phyloP scores from a whole-genome alignment of 2,113 vertebrate species.

The Nyctibius bracteatus region DNA sequence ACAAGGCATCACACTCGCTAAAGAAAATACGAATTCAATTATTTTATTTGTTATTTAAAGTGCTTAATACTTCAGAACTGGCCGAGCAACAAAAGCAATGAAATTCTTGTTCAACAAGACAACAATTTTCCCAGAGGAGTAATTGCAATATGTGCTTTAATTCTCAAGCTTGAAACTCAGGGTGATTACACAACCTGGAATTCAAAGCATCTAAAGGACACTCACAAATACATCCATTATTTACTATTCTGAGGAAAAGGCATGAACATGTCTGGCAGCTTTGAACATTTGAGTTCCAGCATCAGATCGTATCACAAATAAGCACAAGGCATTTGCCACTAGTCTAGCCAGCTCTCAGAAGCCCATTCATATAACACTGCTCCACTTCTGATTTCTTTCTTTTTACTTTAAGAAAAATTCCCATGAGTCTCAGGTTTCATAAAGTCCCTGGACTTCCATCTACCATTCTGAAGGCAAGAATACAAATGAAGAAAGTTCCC shows the following conservation, averaged over 20 bases:
- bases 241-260: background rate
- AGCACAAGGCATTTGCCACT: background rate
- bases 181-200: background rate
- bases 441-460: background rate
- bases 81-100: background rate
- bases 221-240: background rate
- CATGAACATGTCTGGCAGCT: background rate
- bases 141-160: background rate
- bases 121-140: background rate
- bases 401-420: background rate
- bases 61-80: background rate
- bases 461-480: background rate
- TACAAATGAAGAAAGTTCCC: background rate
- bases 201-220: background rate
- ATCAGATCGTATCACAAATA: background rate
- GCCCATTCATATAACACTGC: background rate
- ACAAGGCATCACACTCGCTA: background rate
- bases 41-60: slow-evolving; percentile 21
- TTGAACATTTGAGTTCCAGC: background rate
- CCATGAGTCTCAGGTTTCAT: background rate
- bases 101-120: background rate
- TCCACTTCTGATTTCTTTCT: background rate
- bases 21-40: slow-evolving; percentile 19
- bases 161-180: background rate
- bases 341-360: background rate